Evolutionary conservation across 2,888 invertebrate species (phyloP).

Genomic region (Leptopilina myrica): DNA sequence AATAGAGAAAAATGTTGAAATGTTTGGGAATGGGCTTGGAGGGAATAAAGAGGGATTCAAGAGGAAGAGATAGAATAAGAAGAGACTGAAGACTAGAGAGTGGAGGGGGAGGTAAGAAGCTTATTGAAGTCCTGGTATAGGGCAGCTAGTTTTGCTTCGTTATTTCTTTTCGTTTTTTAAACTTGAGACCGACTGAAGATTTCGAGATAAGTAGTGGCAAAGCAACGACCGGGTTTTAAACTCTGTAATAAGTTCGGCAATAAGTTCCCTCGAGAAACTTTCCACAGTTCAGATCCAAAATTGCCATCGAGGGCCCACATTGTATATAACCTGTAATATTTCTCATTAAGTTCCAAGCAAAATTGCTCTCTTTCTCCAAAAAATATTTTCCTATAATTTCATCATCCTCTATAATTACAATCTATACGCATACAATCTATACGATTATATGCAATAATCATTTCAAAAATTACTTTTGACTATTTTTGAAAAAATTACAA

Average conservation of each 20-base stretch:
- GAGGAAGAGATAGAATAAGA: conserved; percentile 9
- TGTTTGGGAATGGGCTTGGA: conserved; percentile 7
- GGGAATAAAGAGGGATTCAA: too few species aligned
- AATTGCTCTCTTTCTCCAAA: too few species aligned
- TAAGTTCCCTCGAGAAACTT: conserved; percentile 66
- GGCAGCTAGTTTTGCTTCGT: conserved; percentile 34
- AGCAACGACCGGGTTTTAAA: conserved; percentile 61
- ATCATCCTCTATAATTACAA: too few species aligned
- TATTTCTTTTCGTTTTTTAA: conserved; percentile 60
- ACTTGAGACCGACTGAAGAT: conserved; percentile 66
- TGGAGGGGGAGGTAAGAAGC: conserved; percentile 29
- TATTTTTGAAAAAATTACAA: too few species aligned
- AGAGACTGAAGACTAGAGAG: conserved; percentile 27
- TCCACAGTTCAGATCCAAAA: conserved; percentile 46
- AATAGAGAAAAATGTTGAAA: conserved; percentile 10
- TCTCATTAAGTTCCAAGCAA: conserved; percentile 43
- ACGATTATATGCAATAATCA: too few species aligned
- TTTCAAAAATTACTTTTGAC: too few species aligned
- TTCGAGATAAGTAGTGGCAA: conserved; percentile 65
- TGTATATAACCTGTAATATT: conserved; percentile 43
- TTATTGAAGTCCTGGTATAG: conserved; percentile 34
- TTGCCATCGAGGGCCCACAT: conserved; percentile 12
- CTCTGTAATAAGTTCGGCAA: conserved; percentile 70
- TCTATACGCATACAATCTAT: too few species aligned
- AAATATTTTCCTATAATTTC: not conserved